Evolutionary conservation across 2,888 invertebrate genomes (phyloP).

Genomic region (Drosophila prostipennis): DNA sequence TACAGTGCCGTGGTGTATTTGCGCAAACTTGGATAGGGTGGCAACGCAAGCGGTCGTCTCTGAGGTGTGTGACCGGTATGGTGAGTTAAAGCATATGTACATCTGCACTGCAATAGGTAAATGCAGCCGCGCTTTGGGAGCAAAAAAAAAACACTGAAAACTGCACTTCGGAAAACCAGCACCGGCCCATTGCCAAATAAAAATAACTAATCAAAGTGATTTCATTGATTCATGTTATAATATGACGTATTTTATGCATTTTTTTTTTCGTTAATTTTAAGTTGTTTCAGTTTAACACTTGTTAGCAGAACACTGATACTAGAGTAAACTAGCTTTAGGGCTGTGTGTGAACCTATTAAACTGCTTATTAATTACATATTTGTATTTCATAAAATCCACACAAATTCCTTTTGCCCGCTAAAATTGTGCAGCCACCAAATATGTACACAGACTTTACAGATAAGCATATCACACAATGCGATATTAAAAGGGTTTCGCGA

Average conservation of each 20-base stretch:
- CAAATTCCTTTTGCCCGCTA: constrained; percentile 15
- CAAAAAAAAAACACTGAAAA: constrained; percentile 14
- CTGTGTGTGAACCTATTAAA: neutral
- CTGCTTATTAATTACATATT: too few relatives aligned
- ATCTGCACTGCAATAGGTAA: constrained; percentile 33
- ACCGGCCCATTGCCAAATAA: neutral
- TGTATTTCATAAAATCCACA: too few relatives aligned
- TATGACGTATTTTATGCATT: neutral
- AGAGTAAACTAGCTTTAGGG: neutral
- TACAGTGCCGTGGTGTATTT: constrained; percentile 77
- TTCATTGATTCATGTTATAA: neutral
- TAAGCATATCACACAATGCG: neutral
- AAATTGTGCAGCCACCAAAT: neutral
- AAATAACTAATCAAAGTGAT: neutral
- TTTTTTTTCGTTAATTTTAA: neutral
- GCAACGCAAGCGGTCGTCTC: constrained; percentile 50
- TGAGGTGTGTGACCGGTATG: constrained; percentile 48
- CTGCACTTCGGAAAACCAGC: neutral
- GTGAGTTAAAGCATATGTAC: constrained; percentile 37
- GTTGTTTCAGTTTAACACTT: neutral
- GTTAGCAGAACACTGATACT: neutral
- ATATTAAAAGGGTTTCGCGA: neutral
- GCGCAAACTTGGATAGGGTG: constrained; percentile 46
- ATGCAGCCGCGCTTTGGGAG: constrained; percentile 46
- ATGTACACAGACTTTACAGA: neutral